Base-by-base conservation (phyloP, 37 sponge, comb jelly and placozoan genomes). In the Agelas oroides region DNA sequence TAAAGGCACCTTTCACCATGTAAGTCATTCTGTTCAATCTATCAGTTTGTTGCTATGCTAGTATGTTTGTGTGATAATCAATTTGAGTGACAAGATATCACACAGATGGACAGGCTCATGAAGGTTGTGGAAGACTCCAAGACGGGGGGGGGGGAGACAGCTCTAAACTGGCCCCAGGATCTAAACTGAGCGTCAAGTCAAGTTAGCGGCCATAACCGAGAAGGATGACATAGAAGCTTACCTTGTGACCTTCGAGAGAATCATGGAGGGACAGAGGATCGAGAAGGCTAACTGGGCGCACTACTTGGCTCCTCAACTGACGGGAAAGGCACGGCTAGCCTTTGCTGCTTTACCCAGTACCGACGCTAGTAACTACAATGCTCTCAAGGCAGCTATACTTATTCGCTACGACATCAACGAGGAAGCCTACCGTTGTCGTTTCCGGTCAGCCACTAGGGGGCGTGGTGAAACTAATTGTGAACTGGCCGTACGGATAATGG, bases 381-480 rank as follows among this genome's bases (percentile, higher is more conserved):
- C 31, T 23, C 25, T 87, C 35, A 87, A 87, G 56, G 75, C 55
- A 1, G 81, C 88, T 53, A 74, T 87, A 15, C 40, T 89, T 17
- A 33, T 13, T 8, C 55, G 78, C 53, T 89, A 89, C 56, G 65
- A 83, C 41, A 61, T 83, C 23, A 77, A 61, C 32, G 84, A 78
- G 37, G 89, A 89, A 56, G 41, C 56, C 54, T 83, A 83, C 54
- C 61, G 89, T 6, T 72, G 61, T 30, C 64, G 84, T 20, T 89
- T 89, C 55, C 31, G 89, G 52, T 15, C 66, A 16, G 78, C 72
- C 12, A 32, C 32, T 12, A 3, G 32, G 59, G 67, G 67, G 67
- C 30, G 53, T 13, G 81, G 72, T 28, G 88, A 87, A 27, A 80
- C 67, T 3, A 60, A 80, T 69, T 2, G 79, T 19, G 87, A 86